phyloP scores from a whole-genome alignment of 2,113 vertebrate genomes.

The Delphinus delphis region DNA sequence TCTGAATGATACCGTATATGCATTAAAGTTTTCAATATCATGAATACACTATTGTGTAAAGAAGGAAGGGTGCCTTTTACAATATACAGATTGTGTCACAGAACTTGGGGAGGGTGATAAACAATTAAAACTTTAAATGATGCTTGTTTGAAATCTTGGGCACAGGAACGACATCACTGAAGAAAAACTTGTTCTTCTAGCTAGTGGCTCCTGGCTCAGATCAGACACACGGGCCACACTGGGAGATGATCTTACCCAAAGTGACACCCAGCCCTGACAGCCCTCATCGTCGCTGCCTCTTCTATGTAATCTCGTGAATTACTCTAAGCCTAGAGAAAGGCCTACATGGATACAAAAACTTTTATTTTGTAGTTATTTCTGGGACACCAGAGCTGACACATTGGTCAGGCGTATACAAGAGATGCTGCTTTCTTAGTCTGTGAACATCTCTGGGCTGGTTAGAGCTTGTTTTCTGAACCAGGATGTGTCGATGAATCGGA shows the following conservation, averaged over 20 bases:
- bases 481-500: background rate
- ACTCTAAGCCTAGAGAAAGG: constrained; percentile 51
- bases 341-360: background rate
- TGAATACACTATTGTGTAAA: background rate
- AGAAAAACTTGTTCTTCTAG: constrained; percentile 49
- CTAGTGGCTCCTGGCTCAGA: constrained; percentile 9
- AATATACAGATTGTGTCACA: background rate
- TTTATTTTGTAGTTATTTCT: constrained; percentile 64
- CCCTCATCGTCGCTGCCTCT: background rate
- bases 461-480: constrained; percentile 28
- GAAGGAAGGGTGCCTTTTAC: background rate
- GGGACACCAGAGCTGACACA: constrained; percentile 30
- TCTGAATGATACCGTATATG: background rate
- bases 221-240: background rate
- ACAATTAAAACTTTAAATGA: constrained; percentile 43
- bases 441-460: background rate
- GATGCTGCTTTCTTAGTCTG: constrained; percentile 34
- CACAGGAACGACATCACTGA: background rate
- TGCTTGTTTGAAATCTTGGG: constrained; percentile 41
- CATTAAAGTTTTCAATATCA: background rate
- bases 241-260: background rate
- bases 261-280: background rate
- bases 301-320: constrained; percentile 54
- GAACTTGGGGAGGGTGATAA: background rate
- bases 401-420: background rate